Evolutionary conservation across 2,113 vertebrate species (phyloP), one percentile per base, ranked within the genome.

Genomic region (Otolemur garnettii): DNA sequence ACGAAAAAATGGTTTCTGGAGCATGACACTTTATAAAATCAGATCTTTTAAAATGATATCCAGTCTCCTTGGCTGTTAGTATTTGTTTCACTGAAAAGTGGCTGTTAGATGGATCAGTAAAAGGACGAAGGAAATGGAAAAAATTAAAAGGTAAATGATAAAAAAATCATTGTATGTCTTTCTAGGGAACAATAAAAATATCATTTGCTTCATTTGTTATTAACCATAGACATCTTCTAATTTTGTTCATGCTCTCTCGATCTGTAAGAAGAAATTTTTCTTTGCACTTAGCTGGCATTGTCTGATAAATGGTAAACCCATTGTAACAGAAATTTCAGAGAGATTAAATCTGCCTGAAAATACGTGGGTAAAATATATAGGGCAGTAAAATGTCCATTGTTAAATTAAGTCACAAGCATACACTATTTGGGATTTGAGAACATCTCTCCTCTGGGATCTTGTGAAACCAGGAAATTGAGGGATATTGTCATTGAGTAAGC

Each of bases 1-100:
- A 66, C 62, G 17, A 93, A 24, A 89, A 95, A 91, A 57, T 86
- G 28, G 19, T 64, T 87, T 86, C 35, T 91, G 42, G 7, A 93
- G 8, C 17, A 59, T 77, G 42, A 35, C 0, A n/a, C 7, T 80
- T 90, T 22, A 45, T 28, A 87, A 90, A 86, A 53, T 38, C 7
- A 84, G 15, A 35, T 87, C n/a, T 93, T 90, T 45, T 82, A 13
- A 79, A 88, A 55, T 81, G 24, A 1, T 64, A 55, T 26, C 13
- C 22, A 38, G 4, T 66, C 9, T 17, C 38, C 45, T 88, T 77
- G 38, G 22, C 53, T 38, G 30, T 90, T 35, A 71, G 24, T 89
- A 38, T 60, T 22, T 93, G 42, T 26, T 89, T 93, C 45, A 60
- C 60, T 95, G 83, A 68, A 90, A 91, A 79, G 33, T 78, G 15